These are phyloP conservation scores for Brachionus sp. DNA, from an alignment of 1,140 invertebrate genomes.

Conservation along the genomic window DNA sequence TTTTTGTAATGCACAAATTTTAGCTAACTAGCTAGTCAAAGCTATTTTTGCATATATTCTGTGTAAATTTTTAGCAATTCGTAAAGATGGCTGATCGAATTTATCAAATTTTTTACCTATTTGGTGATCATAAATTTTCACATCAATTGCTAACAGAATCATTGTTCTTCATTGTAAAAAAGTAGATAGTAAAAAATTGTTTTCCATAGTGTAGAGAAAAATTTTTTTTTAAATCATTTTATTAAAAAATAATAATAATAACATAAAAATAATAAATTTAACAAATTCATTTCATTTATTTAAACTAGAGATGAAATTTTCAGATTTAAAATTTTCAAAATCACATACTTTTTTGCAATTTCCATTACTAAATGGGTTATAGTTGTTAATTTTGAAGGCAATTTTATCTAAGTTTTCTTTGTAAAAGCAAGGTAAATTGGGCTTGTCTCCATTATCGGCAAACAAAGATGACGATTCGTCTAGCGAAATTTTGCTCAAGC, in stretches of 20 bases:
- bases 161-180: too few species aligned
- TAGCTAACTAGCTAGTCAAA: too few species aligned
- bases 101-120: too few species aligned
- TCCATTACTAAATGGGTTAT: not conserved
- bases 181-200: too few species aligned
- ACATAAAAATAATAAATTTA: not conserved
- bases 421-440: conserved; percentile 19
- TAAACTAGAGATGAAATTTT: not conserved
- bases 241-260: not conserved
- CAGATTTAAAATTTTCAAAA: conserved; percentile 2
- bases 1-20: too few species aligned
- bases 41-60: too few species aligned
- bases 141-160: too few species aligned
- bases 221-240: too few species aligned
- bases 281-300: not conserved
- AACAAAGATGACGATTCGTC: conserved; percentile 1
- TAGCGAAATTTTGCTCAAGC: not conserved
- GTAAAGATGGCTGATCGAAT: too few species aligned
- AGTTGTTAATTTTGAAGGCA: not conserved
- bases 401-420: conserved; percentile 20
- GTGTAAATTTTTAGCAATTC: too few species aligned
- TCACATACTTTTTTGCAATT: not conserved
- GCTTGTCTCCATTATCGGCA: not conserved
- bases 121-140: too few species aligned
- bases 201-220: too few species aligned